These are phyloP conservation scores for Diaperis boleti DNA, from an alignment of 2,888 invertebrate species.

Conservation along the genomic window DNA sequence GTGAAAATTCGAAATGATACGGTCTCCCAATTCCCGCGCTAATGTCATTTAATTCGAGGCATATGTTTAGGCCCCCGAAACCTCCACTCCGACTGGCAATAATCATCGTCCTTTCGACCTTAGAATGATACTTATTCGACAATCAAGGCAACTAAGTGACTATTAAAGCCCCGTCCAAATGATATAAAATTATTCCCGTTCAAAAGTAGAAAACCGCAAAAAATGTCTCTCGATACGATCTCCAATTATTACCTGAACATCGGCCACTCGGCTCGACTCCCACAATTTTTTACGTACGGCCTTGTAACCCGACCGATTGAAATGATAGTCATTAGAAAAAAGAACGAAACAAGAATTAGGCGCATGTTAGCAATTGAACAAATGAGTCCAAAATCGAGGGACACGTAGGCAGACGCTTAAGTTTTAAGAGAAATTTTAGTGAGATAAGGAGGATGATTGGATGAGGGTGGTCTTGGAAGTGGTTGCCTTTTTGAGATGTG, in stretches of 20 bases:
- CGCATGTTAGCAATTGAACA: constrained; percentile 14
- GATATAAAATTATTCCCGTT: constrained; percentile 56
- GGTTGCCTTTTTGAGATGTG: too few relatives aligned
- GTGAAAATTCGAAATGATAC: constrained; percentile 55
- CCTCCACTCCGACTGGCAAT: constrained; percentile 30
- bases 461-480: too few relatives aligned
- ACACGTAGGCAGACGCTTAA: too few relatives aligned
- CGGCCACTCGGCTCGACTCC: constrained; percentile 35
- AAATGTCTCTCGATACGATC: constrained; percentile 53
- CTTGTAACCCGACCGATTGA: constrained; percentile 20
- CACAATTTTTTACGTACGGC: constrained; percentile 11
- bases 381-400: constrained; percentile 1
- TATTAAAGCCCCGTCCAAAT: constrained; percentile 54
- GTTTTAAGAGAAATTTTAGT: background rate
- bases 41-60: constrained; percentile 63
- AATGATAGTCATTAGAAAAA: constrained; percentile 28
- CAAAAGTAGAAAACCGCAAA: constrained; percentile 54
- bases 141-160: constrained; percentile 53
- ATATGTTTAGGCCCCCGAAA: constrained; percentile 58
- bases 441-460: background rate
- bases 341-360: background rate
- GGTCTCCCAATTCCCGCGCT: constrained; percentile 54
- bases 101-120: constrained; percentile 32
- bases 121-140: constrained; percentile 44
- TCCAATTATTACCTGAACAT: constrained; percentile 47